A percentile compares a stretch with the other conserved stretches of the same genome.
Conservation (phyloP, 2,888 invertebrate genomes). For the Nomada ruficornis region DNA sequence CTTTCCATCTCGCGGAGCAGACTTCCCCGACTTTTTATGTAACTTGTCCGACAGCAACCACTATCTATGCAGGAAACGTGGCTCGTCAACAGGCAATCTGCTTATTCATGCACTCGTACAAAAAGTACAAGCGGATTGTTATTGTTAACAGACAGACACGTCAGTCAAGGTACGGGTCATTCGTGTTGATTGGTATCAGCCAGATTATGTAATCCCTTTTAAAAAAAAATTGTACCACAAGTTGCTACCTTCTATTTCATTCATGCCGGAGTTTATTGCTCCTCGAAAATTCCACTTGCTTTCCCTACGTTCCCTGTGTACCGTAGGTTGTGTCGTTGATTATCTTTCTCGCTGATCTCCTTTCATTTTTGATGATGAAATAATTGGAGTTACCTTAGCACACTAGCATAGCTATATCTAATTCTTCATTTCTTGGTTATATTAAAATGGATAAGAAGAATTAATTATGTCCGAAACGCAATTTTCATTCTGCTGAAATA, state of each 20-base stretch:
- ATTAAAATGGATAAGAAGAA: background rate
- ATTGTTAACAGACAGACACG: constrained; percentile 29
- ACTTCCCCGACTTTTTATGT: constrained; percentile 36
- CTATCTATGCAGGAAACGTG: constrained; percentile 51
- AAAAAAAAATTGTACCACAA: constrained; percentile 12
- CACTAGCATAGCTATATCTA: too few relatives aligned
- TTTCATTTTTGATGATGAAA: background rate
- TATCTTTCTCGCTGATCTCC: background rate
- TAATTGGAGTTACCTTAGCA: background rate
- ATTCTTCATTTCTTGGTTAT: too few relatives aligned
- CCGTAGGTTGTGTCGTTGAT: background rate
- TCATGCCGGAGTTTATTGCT: background rate
- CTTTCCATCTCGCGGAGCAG: background rate
- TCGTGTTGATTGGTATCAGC: constrained; percentile 12
- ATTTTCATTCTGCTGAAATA: too few relatives aligned
- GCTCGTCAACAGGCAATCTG: constrained; percentile 46
- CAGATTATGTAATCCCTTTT: constrained; percentile 16
- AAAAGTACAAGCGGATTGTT: constrained; percentile 18
- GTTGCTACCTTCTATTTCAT: background rate
- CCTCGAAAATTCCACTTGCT: background rate
- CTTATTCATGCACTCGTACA: constrained; percentile 38
- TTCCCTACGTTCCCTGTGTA: background rate
- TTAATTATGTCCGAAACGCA: background rate
- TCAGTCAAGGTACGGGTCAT: constrained; percentile 8
- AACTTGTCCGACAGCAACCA: constrained; percentile 19